Percentiles rank a stretch among this genome's conserved stretches.
Evolutionary conservation across 1,140 invertebrate genomes (phyloP).

Genomic region (Aphis craccivora): DNA sequence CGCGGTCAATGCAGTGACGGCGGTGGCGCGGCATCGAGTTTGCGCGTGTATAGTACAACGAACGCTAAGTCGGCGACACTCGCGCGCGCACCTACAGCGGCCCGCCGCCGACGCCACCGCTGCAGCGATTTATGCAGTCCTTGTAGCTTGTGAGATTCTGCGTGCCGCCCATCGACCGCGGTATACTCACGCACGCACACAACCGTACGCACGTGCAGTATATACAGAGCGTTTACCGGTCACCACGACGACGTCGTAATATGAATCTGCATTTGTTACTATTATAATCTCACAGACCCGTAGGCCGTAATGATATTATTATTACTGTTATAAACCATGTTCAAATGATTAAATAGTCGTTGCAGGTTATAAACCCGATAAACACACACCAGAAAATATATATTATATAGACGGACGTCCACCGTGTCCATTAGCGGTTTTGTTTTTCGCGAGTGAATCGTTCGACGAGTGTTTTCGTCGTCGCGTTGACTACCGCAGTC

Average conservation of each 20-base stretch:
- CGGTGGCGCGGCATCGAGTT: background rate
- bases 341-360: background rate
- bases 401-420: background rate
- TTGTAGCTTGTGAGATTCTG: background rate
- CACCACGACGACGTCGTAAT: background rate
- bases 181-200: background rate
- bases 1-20: background rate
- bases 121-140: no score
- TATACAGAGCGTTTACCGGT: background rate
- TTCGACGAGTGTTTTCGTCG: background rate
- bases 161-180: conserved; percentile 35
- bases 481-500: background rate
- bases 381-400: background rate
- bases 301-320: background rate
- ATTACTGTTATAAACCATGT: background rate
- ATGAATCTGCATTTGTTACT: background rate
- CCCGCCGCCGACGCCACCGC: background rate
- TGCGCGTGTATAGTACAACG: conserved; percentile 6
- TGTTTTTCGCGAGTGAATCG: background rate
- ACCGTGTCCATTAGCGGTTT: background rate
- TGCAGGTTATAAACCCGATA: background rate
- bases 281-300: background rate
- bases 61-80: conserved; percentile 17
- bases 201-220: background rate
- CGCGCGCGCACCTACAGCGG: conserved; percentile 17